Conservation (phyloP, 2,888 invertebrate species). For the Microctonus aethiopoides region DNA sequence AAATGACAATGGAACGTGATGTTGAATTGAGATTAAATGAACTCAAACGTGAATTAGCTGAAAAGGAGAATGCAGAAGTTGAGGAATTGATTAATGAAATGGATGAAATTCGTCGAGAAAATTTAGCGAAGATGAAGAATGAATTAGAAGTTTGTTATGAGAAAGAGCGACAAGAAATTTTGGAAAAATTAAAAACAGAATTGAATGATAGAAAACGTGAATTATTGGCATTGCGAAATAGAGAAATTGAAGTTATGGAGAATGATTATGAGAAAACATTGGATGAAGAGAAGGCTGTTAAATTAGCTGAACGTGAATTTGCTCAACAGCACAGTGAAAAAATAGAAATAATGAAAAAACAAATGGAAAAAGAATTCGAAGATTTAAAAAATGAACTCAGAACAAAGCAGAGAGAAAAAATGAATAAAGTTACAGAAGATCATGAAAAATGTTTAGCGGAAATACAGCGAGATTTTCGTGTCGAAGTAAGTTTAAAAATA, state of each 20-base stretch:
- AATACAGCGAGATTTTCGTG: slow-evolving; percentile 70
- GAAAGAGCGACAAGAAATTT: slow-evolving; percentile 63
- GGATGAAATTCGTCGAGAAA: slow-evolving; percentile 55
- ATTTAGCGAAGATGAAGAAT: slow-evolving; percentile 56
- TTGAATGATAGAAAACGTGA: slow-evolving; percentile 68
- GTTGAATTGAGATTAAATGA: slow-evolving; percentile 67
- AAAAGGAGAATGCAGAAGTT: slow-evolving; percentile 60
- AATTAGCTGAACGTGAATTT: slow-evolving; percentile 56
- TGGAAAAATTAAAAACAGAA: slow-evolving; percentile 68
- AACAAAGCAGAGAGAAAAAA: slow-evolving; percentile 58
- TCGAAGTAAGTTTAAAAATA: slow-evolving; percentile 69
- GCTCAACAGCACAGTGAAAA: slow-evolving; percentile 69
- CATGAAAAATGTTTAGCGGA: slow-evolving; percentile 63
- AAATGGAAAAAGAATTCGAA: slow-evolving; percentile 63
- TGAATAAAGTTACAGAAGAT: slow-evolving; percentile 63
- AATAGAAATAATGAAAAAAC: slow-evolving; percentile 72
- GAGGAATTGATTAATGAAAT: slow-evolving; percentile 57
- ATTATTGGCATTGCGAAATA: slow-evolving; percentile 67
- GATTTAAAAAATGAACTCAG: slow-evolving; percentile 57
- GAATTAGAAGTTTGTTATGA: slow-evolving; percentile 64
- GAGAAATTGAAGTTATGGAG: slow-evolving; percentile 69
- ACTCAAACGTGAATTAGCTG: slow-evolving; percentile 68
- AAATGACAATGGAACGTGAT: slow-evolving; percentile 67
- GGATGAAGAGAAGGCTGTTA: slow-evolving; percentile 57
- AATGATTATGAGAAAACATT: slow-evolving; percentile 68